These are phyloP conservation scores for Anarrhichthys ocellatus DNA, from an alignment of 2,113 vertebrate genomes.

Conservation along the genomic window DNA sequence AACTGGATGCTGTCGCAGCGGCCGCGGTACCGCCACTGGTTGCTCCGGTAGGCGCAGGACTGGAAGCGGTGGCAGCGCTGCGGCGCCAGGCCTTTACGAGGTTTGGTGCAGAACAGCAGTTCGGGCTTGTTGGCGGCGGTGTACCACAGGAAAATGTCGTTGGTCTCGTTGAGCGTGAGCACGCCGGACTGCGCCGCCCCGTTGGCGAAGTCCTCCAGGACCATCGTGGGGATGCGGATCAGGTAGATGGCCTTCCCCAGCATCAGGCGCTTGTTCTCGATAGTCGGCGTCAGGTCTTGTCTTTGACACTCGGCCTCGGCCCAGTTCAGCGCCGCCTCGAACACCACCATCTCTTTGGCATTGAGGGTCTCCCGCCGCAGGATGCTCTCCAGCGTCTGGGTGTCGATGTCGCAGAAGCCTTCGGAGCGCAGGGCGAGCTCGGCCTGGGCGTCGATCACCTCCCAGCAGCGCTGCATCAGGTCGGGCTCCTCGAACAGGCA, in stretches of 20 bases:
- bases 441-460: slow-evolving; percentile 97
- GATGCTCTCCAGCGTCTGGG: slow-evolving; percentile 95
- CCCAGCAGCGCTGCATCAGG: slow-evolving; percentile 97
- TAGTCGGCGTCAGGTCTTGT: slow-evolving; percentile 86
- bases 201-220: slow-evolving; percentile 95
- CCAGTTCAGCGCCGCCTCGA: slow-evolving; percentile 95
- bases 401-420: slow-evolving; percentile 97
- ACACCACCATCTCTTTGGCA: slow-evolving; percentile 96
- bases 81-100: slow-evolving; percentile 90
- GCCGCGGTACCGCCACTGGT: slow-evolving; percentile 97
- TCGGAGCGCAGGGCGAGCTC: slow-evolving; percentile 96
- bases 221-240: slow-evolving; percentile 96
- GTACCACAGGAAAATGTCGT: slow-evolving; percentile 98
- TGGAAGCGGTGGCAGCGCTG: slow-evolving; percentile 98
- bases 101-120: slow-evolving; percentile 90
- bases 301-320: slow-evolving; percentile 96
- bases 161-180: slow-evolving; percentile 95
- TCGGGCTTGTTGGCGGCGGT: slow-evolving; percentile 95
- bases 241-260: slow-evolving; percentile 96
- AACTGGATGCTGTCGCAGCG: slow-evolving; percentile 99
- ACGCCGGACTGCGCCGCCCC: slow-evolving; percentile 95
- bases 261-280: slow-evolving; percentile 93
- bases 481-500: slow-evolving; percentile 98
- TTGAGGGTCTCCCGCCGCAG: slow-evolving; percentile 96
- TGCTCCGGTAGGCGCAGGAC: slow-evolving; percentile 97